Evolutionary conservation across 2,797 vertebrate species (phyloP), one percentile per base, ranked within the genome.

Genomic region (Clarias pachynema): DNA sequence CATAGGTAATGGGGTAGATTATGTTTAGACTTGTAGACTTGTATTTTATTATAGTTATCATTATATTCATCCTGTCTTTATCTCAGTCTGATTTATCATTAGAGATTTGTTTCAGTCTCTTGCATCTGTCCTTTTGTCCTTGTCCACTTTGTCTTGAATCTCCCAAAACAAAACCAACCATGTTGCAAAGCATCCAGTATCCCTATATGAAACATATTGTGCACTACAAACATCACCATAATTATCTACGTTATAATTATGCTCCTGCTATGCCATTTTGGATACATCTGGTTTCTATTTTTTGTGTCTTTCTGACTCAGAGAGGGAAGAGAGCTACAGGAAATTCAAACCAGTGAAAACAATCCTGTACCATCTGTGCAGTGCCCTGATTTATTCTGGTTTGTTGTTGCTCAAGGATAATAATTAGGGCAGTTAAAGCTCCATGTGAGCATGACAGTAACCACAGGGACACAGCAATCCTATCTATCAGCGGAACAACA

Each of bases 341-440:
- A 75, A 81, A 81, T 72, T 59, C 12, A 31, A 24, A 44, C 49
- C 59, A 70, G 62, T n/a, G 57, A 49, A 70, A 85, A 84, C 66
- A 68, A 34, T 82, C 75, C 53, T 53, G 18, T 84, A 84, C 86
- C 88, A 88, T 89, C 85, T 89, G 81, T 16, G 73, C 84, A 82
- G 16, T 75, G 81, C 79, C 65, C 87, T 85, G 74, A 83, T 74
- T 84, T 83, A 85, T 88, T 89, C 83, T 65, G 79, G 84, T 89
- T 88, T 88, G 84, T 87, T 89, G 79, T 74, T 74, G 77, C 84
- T 84, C 75, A 87, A 88, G 80, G 87, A 86, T 83, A 79, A 89
- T 88, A 88, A 87, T 89, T 81, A 88, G 84, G 84, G 80, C 79
- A 86, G 84, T 89, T 88, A 83, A 81, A 81, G 70, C 73, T 44